Conservation (phyloP, 2,888 invertebrate species). For the Hyles lineata region DNA sequence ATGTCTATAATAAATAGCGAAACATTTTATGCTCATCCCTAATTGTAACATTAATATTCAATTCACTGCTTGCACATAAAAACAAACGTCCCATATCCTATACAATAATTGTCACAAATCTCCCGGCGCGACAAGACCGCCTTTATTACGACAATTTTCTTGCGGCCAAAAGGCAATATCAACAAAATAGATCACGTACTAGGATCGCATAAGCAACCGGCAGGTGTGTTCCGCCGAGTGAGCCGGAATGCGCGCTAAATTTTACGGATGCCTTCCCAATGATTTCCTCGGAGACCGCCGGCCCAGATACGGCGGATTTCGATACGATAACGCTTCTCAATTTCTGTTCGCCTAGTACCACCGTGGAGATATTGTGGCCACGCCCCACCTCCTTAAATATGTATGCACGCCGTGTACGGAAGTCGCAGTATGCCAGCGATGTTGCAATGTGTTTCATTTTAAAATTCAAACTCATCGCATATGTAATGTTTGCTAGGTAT, state of each 20-base stretch:
- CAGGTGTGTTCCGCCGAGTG: constrained; percentile 81
- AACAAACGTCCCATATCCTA: constrained; percentile 7
- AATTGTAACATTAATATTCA: background rate
- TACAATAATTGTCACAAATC: constrained; percentile 27
- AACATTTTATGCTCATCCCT: too few relatives aligned
- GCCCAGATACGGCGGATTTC: constrained; percentile 83
- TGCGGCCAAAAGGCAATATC: constrained; percentile 57
- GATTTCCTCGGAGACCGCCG: constrained; percentile 90
- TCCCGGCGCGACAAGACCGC: constrained; percentile 34
- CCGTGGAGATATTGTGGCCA: constrained; percentile 67
- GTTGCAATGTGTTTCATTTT: background rate
- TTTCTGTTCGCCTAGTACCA: constrained; percentile 73
- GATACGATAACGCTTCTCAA: constrained; percentile 83
- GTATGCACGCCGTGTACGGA: constrained; percentile 55
- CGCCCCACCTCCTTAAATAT: constrained; percentile 76
- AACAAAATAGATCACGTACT: constrained; percentile 76
- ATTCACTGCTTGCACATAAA: background rate
- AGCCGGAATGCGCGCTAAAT: constrained; percentile 85
- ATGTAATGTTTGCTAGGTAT: background rate
- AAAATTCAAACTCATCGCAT: constrained; percentile 13
- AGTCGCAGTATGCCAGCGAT: constrained; percentile 12
- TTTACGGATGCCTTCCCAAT: constrained; percentile 90
- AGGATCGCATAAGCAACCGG: constrained; percentile 72
- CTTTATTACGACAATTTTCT: constrained; percentile 26
- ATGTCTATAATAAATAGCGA: too few relatives aligned